These are phyloP conservation scores for Aramus guarauna DNA, from an alignment of 2,113 vertebrate species.

Conservation along the genomic window DNA sequence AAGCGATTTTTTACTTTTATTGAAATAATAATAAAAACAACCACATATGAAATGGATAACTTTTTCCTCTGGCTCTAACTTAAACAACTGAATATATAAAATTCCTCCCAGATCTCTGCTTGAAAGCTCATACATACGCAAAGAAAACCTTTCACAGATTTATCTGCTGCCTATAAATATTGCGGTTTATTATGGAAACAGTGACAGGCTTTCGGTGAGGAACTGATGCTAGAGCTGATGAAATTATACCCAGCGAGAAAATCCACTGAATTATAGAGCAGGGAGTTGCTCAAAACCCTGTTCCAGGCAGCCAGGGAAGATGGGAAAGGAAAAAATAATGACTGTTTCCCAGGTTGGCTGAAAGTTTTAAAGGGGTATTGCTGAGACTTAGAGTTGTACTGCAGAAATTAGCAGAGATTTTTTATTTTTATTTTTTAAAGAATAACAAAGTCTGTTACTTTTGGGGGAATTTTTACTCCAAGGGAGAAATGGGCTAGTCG, in stretches of 20 bases:
- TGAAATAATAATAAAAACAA: background rate
- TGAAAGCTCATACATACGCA: background rate
- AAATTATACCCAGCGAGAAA: background rate
- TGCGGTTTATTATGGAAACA: background rate
- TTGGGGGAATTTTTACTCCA: background rate
- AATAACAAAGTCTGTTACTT: background rate
- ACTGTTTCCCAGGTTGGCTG: background rate
- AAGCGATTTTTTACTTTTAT: background rate
- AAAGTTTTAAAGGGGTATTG: background rate
- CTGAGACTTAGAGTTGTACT: background rate
- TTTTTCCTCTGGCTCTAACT: background rate
- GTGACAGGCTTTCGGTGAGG: background rate
- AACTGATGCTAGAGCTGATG: background rate
- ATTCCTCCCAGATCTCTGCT: background rate
- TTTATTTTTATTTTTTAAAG: too few species aligned
- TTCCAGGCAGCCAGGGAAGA: background rate
- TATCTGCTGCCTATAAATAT: background rate
- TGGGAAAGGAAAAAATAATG: background rate
- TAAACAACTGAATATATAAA: background rate
- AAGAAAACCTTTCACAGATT: background rate
- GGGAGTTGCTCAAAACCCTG: background rate
- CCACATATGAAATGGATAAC: background rate
- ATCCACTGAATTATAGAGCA: background rate
- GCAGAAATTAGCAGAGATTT: background rate
- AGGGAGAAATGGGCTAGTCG: fast-evolving